Evolutionary conservation across 2,113 vertebrate species (phyloP).

Genomic region (Campylorhamphus procurvoides): DNA sequence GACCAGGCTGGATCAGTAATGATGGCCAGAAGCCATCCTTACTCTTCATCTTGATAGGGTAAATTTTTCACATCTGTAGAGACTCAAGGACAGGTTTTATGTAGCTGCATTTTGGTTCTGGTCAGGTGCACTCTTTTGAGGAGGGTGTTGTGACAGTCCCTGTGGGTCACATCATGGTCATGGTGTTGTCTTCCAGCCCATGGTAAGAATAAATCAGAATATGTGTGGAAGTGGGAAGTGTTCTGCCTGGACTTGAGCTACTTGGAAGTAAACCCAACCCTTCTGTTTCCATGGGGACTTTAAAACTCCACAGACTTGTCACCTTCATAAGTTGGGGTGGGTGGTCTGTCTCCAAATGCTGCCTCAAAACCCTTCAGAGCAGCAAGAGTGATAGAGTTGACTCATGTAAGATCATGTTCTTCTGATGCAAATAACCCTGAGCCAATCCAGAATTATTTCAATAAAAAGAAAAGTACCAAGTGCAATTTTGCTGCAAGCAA

Average conservation of each 20-base stretch:
- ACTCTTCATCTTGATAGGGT: not conserved
- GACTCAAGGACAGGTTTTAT: not conserved
- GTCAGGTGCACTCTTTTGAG: fast-evolving
- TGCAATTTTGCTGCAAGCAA: not conserved
- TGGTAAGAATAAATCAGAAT: not conserved
- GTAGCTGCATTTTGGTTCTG: not conserved
- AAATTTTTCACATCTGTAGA: not conserved
- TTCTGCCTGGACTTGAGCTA: not conserved
- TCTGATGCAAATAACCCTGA: not conserved
- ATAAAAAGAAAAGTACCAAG: not conserved
- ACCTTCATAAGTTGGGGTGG: not conserved
- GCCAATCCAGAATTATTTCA: not conserved
- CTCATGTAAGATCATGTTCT: not conserved
- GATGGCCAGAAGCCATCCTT: not conserved
- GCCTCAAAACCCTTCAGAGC: not conserved
- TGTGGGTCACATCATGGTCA: not conserved
- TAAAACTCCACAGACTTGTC: not conserved
- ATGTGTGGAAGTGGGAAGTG: not conserved
- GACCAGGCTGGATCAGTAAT: not conserved
- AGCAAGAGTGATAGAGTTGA: not conserved
- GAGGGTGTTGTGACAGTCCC: not conserved
- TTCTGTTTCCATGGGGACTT: not conserved
- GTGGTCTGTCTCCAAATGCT: not conserved
- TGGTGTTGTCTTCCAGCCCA: not conserved
- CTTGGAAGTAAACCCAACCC: not conserved